phyloP scores from a whole-genome alignment of 2,888 invertebrate genomes.

The Tenthredo mesomela region DNA sequence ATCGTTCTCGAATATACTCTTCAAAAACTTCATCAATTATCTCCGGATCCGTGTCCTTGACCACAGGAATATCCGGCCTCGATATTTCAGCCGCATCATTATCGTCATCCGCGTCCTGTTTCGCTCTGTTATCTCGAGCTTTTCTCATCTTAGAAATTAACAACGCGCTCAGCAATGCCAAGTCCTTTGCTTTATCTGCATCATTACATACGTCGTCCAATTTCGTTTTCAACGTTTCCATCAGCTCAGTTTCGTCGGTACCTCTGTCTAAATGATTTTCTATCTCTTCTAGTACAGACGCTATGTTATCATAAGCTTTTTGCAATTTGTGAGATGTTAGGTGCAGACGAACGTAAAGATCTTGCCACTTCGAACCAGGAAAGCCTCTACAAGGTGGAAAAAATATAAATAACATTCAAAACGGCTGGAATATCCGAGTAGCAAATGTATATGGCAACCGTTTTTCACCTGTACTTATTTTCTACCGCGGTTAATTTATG shows the following conservation, averaged over 20 bases:
- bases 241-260: constrained; percentile 57
- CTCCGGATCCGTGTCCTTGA: constrained; percentile 66
- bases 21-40: constrained; percentile 76
- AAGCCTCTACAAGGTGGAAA: constrained; percentile 60
- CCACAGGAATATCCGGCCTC: constrained; percentile 56
- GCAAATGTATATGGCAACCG: neutral
- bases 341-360: constrained; percentile 71
- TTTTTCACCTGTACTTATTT: constrained; percentile 62
- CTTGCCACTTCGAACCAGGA: constrained; percentile 68
- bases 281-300: constrained; percentile 67
- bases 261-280: constrained; percentile 62
- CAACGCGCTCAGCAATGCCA: constrained; percentile 69
- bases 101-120: neutral
- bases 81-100: neutral
- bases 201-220: constrained; percentile 68
- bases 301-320: constrained; percentile 66
- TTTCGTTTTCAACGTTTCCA: constrained; percentile 62
- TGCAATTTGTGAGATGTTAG: constrained; percentile 71
- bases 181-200: constrained; percentile 70
- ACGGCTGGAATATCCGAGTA: neutral
- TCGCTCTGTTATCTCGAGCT: too few relatives aligned
- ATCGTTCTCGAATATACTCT: constrained; percentile 74
- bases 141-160: constrained; percentile 64
- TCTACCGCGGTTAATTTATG: constrained; percentile 61
- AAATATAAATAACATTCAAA: constrained; percentile 16